Percentiles rank a stretch among this genome's conserved stretches.
Evolutionary conservation across 2,888 invertebrate genomes (phyloP).

Genomic region (Abscondita cerata): DNA sequence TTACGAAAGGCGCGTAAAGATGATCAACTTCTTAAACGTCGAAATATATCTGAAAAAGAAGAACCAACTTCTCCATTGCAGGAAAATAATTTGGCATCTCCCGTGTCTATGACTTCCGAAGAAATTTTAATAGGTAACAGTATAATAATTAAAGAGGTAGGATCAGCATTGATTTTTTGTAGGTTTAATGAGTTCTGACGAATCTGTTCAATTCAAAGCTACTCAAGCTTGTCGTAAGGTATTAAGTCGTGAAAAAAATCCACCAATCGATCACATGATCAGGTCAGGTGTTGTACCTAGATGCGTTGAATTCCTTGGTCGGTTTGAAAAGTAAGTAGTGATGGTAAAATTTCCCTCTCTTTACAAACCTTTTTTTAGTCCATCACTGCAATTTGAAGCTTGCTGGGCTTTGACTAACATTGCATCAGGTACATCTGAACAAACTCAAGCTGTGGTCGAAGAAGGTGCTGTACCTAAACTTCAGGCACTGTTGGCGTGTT

Average conservation of each 20-base stretch:
- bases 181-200: slow-evolving; percentile 73
- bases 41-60: slow-evolving; percentile 76
- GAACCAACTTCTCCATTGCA: slow-evolving; percentile 62
- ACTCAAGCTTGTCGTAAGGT: slow-evolving; percentile 87
- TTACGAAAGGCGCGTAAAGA: slow-evolving; percentile 93
- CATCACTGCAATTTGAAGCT: slow-evolving; percentile 89
- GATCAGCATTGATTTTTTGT: too few species aligned
- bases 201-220: slow-evolving; percentile 68
- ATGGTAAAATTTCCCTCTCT: slow-evolving; percentile 8
- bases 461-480: slow-evolving; percentile 87
- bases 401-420: slow-evolving; percentile 98
- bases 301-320: slow-evolving; percentile 77
- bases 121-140: slow-evolving; percentile 72
- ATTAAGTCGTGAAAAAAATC: slow-evolving; percentile 87
- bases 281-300: slow-evolving; percentile 82
- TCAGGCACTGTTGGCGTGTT: slow-evolving; percentile 73
- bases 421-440: slow-evolving; percentile 91
- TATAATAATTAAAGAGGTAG: slow-evolving; percentile 74
- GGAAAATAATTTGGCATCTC: slow-evolving; percentile 58
- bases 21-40: slow-evolving; percentile 89
- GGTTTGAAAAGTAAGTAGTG: slow-evolving; percentile 71
- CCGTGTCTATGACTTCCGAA: slow-evolving; percentile 65
- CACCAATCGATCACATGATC: slow-evolving; percentile 89
- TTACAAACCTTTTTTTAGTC: slow-evolving; percentile 59
- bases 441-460: slow-evolving; percentile 87